A percentile compares a stretch with the other conserved stretches of the same genome.
phyloP scores from a whole-genome alignment of 2,113 vertebrate species.

The Nanger granti region DNA sequence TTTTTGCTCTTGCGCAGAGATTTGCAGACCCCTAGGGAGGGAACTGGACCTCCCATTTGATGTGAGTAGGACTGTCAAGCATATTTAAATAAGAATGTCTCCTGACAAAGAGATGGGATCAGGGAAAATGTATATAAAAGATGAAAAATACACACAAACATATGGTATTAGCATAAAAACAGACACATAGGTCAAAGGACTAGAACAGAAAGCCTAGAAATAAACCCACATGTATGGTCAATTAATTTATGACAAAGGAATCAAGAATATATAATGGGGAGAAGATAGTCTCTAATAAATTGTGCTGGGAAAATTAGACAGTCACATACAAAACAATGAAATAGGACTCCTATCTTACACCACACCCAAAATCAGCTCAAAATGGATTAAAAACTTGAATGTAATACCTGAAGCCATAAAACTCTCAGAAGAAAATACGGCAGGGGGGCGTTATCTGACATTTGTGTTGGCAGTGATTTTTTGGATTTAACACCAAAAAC shows the following conservation, averaged over 20 bases:
- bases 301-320: background rate
- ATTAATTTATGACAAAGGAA: background rate
- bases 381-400: background rate
- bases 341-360: background rate
- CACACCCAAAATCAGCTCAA: background rate
- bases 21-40: background rate
- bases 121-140: background rate
- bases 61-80: background rate
- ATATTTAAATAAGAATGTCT: background rate
- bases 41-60: background rate
- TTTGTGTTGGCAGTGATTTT: background rate
- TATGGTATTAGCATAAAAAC: background rate
- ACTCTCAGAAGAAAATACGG: background rate
- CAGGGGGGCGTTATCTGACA: background rate
- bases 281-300: background rate
- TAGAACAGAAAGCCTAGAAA: background rate
- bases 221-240: background rate
- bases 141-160: background rate
- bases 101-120: background rate
- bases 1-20: background rate
- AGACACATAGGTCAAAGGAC: background rate
- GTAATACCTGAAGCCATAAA: background rate
- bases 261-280: background rate
- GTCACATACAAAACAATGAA: background rate
- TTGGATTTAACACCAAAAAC: background rate